A percentile compares a stretch with the other conserved stretches of the same genome.
Conservation (phyloP, 2,113 vertebrate species). For the Sylvia atricapilla region DNA sequence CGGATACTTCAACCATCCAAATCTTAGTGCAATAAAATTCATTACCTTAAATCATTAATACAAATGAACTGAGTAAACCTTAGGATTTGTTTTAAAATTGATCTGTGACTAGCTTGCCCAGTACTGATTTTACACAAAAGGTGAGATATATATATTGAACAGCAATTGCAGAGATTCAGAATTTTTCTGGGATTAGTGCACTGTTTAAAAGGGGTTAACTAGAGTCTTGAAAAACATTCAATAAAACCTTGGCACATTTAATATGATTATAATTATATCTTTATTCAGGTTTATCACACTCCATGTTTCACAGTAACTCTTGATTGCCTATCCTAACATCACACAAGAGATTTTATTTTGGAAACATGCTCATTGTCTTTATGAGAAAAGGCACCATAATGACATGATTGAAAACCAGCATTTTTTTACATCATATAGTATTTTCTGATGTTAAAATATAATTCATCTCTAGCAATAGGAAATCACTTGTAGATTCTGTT, state of each 20-base stretch:
- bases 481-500: background rate
- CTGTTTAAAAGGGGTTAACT: background rate
- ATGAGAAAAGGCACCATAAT: background rate
- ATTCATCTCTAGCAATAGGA: background rate
- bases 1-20: background rate
- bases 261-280: background rate
- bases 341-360: background rate
- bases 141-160: background rate
- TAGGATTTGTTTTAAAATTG: background rate
- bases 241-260: background rate
- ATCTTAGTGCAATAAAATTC: background rate
- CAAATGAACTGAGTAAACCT: background rate
- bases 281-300: background rate
- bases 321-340: background rate
- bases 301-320: background rate
- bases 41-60: background rate
- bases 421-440: background rate
- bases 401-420: background rate
- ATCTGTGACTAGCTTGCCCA: background rate
- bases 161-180: background rate
- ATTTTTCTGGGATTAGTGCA: background rate
- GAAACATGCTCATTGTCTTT: background rate
- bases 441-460: background rate
- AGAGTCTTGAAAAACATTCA: background rate
- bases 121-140: background rate